These are phyloP conservation scores for Crambe crambe DNA, from an alignment of 37 sponge, comb jelly and placozoan genomes.

Conservation along the genomic window DNA sequence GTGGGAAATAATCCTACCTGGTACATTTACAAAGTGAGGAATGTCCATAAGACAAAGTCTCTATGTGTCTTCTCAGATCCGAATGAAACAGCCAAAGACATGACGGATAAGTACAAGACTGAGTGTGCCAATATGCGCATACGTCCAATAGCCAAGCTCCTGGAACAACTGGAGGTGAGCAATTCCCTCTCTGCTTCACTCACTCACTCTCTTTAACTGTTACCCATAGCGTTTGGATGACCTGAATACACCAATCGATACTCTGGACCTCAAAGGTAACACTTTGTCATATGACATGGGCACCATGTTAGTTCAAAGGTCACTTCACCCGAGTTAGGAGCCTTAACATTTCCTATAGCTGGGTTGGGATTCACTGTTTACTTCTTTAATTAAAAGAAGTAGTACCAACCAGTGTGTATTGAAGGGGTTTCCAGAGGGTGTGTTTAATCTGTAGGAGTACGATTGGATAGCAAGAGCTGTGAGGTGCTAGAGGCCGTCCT, in stretches of 20 bases:
- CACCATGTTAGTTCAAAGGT: background rate
- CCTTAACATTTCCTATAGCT: no score
- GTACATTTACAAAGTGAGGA: no score
- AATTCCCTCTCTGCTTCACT: background rate
- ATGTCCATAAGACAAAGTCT: no score
- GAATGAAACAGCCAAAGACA: slow-evolving; percentile 65
- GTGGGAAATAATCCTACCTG: no score
- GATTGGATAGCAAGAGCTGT: slow-evolving; percentile 77
- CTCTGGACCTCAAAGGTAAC: slow-evolving; percentile 74
- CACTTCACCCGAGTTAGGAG: no score
- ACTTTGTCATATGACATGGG: background rate
- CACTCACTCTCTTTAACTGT: background rate
- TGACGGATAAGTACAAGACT: slow-evolving; percentile 59
- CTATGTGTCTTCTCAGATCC: slow-evolving; percentile 61
- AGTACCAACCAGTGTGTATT: background rate
- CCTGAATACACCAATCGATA: slow-evolving; percentile 71
- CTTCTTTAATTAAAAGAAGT: background rate
- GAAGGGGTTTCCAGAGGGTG: background rate
- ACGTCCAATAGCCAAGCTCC: slow-evolving; percentile 62
- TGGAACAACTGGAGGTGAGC: slow-evolving; percentile 80
- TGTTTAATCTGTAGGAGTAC: slow-evolving; percentile 26
- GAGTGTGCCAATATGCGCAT: slow-evolving; percentile 51
- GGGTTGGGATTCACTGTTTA: no score
- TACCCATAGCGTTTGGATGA: slow-evolving; percentile 61
- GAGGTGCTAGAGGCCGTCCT: slow-evolving; percentile 82